Evolutionary conservation across 2,113 vertebrate species (phyloP).

Genomic region (Tricholaema leucomelas): DNA sequence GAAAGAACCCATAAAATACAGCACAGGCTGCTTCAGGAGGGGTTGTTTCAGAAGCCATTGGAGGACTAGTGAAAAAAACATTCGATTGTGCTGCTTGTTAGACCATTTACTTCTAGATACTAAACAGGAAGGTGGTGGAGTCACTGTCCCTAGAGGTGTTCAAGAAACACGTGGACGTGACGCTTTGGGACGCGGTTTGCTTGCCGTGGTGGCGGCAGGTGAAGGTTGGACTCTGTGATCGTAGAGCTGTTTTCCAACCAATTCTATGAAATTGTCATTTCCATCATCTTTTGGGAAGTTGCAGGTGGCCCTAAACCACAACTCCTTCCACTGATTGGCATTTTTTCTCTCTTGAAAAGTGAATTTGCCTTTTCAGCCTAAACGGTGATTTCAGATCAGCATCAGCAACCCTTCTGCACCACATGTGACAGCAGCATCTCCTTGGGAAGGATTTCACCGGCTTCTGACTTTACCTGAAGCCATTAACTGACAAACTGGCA

Average conservation of each 20-base stretch:
- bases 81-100: background rate
- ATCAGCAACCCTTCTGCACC: conserved; percentile 26
- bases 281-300: background rate
- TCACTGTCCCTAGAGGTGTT: too few species aligned
- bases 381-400: background rate
- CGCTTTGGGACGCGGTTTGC: too few species aligned
- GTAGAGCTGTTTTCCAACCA: too few species aligned
- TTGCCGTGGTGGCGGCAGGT: too few species aligned
- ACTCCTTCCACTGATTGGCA: background rate
- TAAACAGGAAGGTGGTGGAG: background rate
- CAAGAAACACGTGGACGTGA: too few species aligned
- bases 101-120: background rate
- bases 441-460: conserved; percentile 32
- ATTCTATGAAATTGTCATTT: background rate
- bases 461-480: conserved; percentile 63
- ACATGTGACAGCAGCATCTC: conserved; percentile 15
- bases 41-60: background rate
- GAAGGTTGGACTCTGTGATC: too few species aligned
- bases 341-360: background rate
- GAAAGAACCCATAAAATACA: background rate
- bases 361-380: background rate
- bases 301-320: conserved; percentile 12
- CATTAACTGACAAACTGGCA: conserved; percentile 67
- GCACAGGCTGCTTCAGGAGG: background rate
- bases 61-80: background rate